These are phyloP conservation scores for Himalopsyche phryganea DNA, from an alignment of 1,140 invertebrate genomes.

Conservation along the genomic window DNA sequence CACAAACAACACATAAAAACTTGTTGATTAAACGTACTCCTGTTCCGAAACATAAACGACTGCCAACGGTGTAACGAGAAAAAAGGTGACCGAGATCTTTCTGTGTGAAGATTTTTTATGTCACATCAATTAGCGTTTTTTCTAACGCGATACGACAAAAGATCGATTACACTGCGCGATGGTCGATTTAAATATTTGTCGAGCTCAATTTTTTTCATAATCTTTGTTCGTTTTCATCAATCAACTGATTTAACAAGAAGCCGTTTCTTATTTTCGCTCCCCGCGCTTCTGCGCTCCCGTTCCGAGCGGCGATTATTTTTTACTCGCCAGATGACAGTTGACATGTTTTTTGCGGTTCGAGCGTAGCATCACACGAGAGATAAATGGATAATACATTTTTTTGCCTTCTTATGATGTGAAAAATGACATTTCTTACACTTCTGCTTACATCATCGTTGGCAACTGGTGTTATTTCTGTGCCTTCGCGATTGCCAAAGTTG, in stretches of 20 bases:
- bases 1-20: no score
- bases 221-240: not conserved
- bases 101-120: no score
- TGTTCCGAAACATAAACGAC: no score
- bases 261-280: not conserved
- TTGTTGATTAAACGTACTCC: no score
- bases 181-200: slow-evolving; percentile 9
- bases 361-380: slow-evolving; percentile 21
- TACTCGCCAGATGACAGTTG: slow-evolving; percentile 27
- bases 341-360: slow-evolving; percentile 27
- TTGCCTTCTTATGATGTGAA: slow-evolving; percentile 17
- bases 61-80: no score
- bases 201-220: not conserved
- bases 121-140: no score
- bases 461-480: slow-evolving; percentile 23
- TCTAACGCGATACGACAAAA: slow-evolving; percentile 1
- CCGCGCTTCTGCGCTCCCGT: slow-evolving; percentile 7
- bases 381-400: slow-evolving; percentile 32
- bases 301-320: slow-evolving; percentile 21
- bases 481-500: slow-evolving; percentile 24
- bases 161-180: slow-evolving; percentile 13
- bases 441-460: slow-evolving; percentile 32
- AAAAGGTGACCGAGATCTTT: no score
- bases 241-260: not conserved
- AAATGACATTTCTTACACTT: slow-evolving; percentile 33